Percentiles rank a stretch among this genome's conserved stretches.
Conservation (phyloP, 2,797 vertebrate species). For the Adelosebastes latens region DNA sequence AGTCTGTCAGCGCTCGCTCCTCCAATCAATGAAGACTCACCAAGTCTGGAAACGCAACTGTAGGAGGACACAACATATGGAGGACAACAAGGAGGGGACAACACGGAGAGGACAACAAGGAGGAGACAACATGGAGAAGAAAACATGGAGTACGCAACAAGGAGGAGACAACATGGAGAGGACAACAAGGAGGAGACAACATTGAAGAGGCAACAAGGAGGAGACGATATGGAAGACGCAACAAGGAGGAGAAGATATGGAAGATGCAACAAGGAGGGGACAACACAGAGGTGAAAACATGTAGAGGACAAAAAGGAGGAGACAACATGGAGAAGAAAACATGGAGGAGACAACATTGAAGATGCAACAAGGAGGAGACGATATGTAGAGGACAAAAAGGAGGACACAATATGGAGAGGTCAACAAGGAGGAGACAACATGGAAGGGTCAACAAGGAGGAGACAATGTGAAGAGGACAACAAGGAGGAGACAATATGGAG, state of each 20-base stretch:
- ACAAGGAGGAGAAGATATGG: not conserved
- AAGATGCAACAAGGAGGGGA: not conserved
- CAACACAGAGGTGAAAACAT: not conserved
- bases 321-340: not conserved
- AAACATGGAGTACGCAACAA: not conserved
- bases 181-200: not conserved
- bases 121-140: not conserved
- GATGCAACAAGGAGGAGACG: not conserved
- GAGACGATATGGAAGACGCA: not conserved
- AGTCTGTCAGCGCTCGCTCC: constrained; percentile 66
- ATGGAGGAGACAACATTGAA: not conserved
- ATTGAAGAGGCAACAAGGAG: not conserved
- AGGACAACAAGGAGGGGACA: not conserved
- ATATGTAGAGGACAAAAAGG: not conserved
- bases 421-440: too few species aligned
- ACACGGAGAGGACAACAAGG: not conserved
- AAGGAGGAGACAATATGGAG: too few species aligned
- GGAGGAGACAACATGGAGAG: not conserved
- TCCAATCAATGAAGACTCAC: constrained; percentile 68
- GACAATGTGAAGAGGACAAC: too few species aligned
- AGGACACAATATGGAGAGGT: accelerated
- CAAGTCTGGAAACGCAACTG: constrained; percentile 37
- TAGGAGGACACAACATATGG: constrained; percentile 8
- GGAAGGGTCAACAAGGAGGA: accelerated
- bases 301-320: not conserved